Base-by-base conservation (phyloP, 2,888 invertebrate genomes). In the Ligdia adustata region DNA sequence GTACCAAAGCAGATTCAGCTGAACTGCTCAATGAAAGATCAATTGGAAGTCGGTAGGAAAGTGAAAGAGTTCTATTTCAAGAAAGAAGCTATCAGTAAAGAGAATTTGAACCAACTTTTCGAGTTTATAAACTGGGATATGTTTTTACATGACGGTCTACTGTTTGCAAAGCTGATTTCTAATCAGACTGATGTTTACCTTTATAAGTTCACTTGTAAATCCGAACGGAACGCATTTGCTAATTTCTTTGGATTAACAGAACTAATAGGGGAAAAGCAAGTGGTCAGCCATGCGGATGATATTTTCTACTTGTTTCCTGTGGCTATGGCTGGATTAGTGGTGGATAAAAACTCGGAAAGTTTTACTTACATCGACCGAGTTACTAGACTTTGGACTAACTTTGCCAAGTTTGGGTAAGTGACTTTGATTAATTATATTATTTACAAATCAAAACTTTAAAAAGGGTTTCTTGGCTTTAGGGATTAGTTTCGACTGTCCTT, bases 341-440 rank as follows among this genome's bases (percentile, higher is more conserved):
- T 75, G 1, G 55, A 68, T 11, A 59, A 54, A 15, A 54, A 61
- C 4, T 70, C 79, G 0, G 62, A 66, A 0, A 59, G 61, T 2
- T 77, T 72, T 29, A 58, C 70, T 39, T 55, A 75, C 47, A 73
- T 86, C 6, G 61, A 81, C 0, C 71, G 54, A 32, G 57, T 79
- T 0, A 75, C 74, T 0, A 78, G 54, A 7, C 58, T 86, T 7
- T 86, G 81, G 82, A 82, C 84, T 0, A 82, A 85, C 46, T 85
- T 84, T 34, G 84, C 82, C 0, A 84, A 82, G 64, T 72, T 57
- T 39, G 82, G 84, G 83, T 85, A 57, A 72, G 27, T 11, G 7
- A 18, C 4, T 7, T 18, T 18, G 18, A 18, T 6, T 2, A 18
- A 2, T 18, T 18, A 6, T 11, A 27, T 27, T 27, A 11, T 4